Base-by-base conservation (phyloP, 2,113 vertebrate species). In the Planiliza haematocheilus region DNA sequence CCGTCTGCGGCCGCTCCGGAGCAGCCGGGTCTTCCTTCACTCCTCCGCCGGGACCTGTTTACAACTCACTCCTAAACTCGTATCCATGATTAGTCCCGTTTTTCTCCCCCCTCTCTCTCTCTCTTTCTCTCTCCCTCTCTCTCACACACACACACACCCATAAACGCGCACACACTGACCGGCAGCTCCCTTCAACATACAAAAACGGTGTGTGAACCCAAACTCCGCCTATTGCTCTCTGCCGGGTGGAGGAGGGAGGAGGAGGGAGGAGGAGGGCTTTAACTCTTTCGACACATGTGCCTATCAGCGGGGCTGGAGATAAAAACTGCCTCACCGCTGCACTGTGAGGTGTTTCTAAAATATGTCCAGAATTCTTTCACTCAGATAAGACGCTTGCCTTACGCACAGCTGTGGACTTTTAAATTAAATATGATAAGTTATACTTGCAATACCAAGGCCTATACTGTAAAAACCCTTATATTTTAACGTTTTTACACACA, bases 211-310 rank as follows among this genome's bases (percentile, higher is more conserved):
- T 17, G 77, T 56, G 70, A 81, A 57, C 16, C 2, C 53, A 76
- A 74, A 71, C 86, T 68, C 89, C 88, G 86, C 91, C 91, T 39
- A 8, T 18, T 48, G 41, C 8, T 55, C 14, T 63, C 70, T 46
- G 79, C 63, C 20, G 48, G 61, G 39, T 6, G 57, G 43, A 10
- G 34, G 45, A n/a, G 43, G 7, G 49, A 7, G 67, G n/a, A n/a
- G n/a, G n/a, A n/a, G n/a, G n/a, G n/a, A n/a, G n/a, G n/a, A 51
- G 82, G 82, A 51, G 83, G 73, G 37, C 56, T 85, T 30, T 82
- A 83, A 80, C 81, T 49, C 66, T 77, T 77, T 78, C 48, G 53
- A 24, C 69, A 11, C 70, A 39, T 20, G 58, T 66, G 70, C 12
- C 78, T 50, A 8, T 69, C 68, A 12, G 39, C 1, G 30, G 11